Conservation (phyloP, 2,888 invertebrate genomes). For the Coelinius sp. region DNA sequence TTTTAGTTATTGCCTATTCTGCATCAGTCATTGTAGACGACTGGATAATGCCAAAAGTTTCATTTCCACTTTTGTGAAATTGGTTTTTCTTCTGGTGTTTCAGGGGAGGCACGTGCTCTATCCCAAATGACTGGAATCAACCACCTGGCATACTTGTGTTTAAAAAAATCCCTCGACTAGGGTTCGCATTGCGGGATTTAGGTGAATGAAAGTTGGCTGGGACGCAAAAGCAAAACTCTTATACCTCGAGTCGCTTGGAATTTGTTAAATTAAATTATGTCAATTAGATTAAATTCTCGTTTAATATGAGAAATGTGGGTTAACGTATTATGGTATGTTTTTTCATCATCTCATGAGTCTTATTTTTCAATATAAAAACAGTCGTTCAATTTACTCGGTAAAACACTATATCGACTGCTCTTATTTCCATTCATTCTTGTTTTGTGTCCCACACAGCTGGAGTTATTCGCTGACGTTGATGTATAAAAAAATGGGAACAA, state of each 20-base stretch:
- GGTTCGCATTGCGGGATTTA: background rate
- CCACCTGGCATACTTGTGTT: background rate
- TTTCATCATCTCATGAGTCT: background rate
- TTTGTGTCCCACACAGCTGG: background rate
- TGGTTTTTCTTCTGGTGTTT: background rate
- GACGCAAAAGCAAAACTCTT: background rate
- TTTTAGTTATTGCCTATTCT: constrained; percentile 9
- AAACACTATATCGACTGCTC: background rate
- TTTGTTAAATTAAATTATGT: constrained; percentile 46
- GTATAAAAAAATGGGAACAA: background rate
- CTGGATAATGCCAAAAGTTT: background rate
- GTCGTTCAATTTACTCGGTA: background rate
- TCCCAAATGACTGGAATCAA: background rate
- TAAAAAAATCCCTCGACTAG: background rate
- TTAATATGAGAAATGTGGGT: constrained; percentile 38
- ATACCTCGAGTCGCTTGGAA: background rate
- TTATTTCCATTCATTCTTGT: background rate
- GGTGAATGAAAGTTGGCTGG: background rate
- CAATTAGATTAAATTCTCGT: constrained; percentile 46
- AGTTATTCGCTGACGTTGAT: background rate
- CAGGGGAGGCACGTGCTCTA: background rate
- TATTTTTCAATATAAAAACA: background rate
- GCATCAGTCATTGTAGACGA: background rate
- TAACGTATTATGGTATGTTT: background rate
- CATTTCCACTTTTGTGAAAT: background rate